A percentile compares a stretch with the other conserved stretches of the same genome.
Conservation (phyloP, 2,888 invertebrate species). For the Cheilosia grossa region DNA sequence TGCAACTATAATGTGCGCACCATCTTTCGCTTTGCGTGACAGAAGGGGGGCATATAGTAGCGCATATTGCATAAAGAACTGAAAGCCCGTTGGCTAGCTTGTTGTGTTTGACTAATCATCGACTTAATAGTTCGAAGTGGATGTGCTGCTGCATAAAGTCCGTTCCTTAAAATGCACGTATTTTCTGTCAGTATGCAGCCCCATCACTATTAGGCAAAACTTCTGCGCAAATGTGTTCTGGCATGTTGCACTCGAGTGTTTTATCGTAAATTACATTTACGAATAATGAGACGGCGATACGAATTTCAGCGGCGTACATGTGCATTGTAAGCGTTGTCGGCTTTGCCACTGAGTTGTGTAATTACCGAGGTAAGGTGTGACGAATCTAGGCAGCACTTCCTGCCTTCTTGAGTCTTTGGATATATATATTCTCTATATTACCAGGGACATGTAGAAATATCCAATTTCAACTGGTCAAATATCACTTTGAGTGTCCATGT, state of each 20-base stretch:
- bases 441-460: no score
- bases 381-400: no score
- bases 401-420: no score
- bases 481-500: no score
- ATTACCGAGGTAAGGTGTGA: background rate
- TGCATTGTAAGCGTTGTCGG: background rate
- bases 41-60: background rate
- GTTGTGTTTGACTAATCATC: slow-evolving; percentile 69
- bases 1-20: slow-evolving; percentile 7
- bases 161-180: slow-evolving; percentile 30
- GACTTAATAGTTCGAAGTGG: slow-evolving; percentile 46
- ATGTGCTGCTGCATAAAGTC: slow-evolving; percentile 12
- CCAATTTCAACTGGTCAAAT: no score
- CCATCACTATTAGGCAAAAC: slow-evolving; percentile 4
- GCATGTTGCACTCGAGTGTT: slow-evolving; percentile 17
- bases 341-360: background rate
- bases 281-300: slow-evolving; percentile 21
- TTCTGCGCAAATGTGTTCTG: slow-evolving; percentile 11
- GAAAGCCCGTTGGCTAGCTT: slow-evolving; percentile 52
- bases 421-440: no score
- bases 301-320: background rate
- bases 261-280: slow-evolving; percentile 41
- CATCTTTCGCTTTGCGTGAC: background rate
- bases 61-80: slow-evolving; percentile 58
- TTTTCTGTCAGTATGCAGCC: slow-evolving; percentile 36